Evolutionary conservation across 2,113 vertebrate genomes (phyloP).

Genomic region (Scopus umbretta): DNA sequence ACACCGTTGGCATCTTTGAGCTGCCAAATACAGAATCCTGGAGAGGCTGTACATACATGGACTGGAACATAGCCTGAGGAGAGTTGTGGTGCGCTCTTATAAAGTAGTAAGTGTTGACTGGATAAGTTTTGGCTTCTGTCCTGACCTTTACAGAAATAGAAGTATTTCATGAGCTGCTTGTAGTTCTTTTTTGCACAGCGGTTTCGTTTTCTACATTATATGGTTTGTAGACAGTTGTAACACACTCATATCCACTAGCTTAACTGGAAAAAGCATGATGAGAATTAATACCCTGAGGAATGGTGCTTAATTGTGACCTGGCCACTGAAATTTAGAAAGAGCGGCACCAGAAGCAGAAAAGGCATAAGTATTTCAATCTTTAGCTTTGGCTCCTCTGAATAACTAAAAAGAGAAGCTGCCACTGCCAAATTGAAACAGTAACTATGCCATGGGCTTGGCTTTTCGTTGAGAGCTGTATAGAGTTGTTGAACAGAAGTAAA

Average conservation of each 20-base stretch:
- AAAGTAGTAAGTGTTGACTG: neutral
- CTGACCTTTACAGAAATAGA: neutral
- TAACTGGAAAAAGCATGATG: neutral
- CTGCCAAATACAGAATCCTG: neutral
- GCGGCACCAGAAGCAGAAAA: neutral
- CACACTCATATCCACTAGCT: neutral
- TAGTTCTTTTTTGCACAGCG: neutral
- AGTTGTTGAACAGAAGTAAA: neutral
- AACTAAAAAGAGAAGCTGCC: neutral
- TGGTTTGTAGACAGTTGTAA: neutral
- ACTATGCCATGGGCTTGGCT: neutral
- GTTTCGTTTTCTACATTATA: neutral
- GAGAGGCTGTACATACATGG: neutral
- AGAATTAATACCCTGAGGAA: neutral
- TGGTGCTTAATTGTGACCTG: neutral
- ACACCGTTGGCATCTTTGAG: accelerated
- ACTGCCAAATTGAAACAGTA: neutral
- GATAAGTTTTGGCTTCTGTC: neutral
- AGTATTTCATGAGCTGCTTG: neutral
- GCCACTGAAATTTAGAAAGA: neutral
- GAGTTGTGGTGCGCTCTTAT: neutral
- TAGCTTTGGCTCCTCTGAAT: neutral
- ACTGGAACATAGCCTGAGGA: neutral
- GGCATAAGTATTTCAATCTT: neutral
- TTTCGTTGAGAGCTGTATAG: neutral